These are phyloP conservation scores for Microplitis demolitor DNA, from an alignment of 1,140 invertebrate genomes.

Conservation along the genomic window DNA sequence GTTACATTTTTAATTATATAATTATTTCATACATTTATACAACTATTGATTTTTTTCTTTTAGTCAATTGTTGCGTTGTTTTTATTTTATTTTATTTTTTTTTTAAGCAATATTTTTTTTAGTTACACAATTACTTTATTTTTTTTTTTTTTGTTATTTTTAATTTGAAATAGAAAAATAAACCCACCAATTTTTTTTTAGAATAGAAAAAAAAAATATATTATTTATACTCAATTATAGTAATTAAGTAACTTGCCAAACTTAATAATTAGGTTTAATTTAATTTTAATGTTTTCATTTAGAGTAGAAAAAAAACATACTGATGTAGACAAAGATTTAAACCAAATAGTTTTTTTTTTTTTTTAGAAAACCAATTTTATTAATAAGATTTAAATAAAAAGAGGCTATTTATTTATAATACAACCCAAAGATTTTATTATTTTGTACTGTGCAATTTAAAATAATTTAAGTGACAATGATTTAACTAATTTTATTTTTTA, in stretches of 20 bases:
- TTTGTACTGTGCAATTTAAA: too few relatives aligned
- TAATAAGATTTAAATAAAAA: too few relatives aligned
- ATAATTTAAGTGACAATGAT: too few relatives aligned
- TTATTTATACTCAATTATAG: conserved; percentile 7
- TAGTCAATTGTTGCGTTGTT: too few relatives aligned
- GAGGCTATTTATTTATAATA: too few relatives aligned
- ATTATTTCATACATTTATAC: background rate
- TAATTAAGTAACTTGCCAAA: conserved; percentile 17
- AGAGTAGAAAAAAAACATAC: too few relatives aligned
- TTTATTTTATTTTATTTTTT: too few relatives aligned
- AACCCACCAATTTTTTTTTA: background rate
- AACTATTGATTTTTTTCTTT: too few relatives aligned
- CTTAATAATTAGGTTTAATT: background rate
- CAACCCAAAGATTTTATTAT: too few relatives aligned
- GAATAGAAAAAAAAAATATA: background rate
- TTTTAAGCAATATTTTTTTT: background rate
- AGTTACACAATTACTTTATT: background rate
- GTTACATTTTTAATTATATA: background rate
- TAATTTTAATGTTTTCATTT: background rate
- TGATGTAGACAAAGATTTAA: too few relatives aligned
- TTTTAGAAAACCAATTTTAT: background rate
- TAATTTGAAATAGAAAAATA: background rate
- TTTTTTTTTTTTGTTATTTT: background rate
- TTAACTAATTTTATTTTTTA: too few relatives aligned
- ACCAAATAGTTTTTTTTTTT: background rate